phyloP scores from a whole-genome alignment of 1,140 invertebrate species.

The Thaumatotibia leucotreta region DNA sequence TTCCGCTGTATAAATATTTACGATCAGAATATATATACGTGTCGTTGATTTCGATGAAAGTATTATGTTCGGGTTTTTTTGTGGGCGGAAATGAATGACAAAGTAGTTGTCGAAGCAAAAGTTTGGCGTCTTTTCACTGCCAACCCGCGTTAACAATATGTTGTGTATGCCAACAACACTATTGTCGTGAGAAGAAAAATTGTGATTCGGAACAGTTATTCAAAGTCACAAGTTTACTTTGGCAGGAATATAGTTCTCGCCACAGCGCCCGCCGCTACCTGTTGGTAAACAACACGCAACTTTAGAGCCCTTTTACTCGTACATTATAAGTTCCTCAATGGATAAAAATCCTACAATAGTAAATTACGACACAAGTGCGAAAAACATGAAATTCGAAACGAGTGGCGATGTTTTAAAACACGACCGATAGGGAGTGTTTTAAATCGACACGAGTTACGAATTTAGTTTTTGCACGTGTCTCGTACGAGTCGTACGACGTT shows the following conservation, averaged over 20 bases:
- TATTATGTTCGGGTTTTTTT: neutral
- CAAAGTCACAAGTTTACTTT: neutral
- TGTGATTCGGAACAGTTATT: neutral
- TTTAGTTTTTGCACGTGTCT: too few species aligned
- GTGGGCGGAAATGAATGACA: neutral
- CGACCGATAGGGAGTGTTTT: too few species aligned
- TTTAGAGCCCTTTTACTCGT: neutral
- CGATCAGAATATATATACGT: neutral
- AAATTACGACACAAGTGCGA: too few species aligned
- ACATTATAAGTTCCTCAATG: too few species aligned
- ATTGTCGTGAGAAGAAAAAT: neutral
- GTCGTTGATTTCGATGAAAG: slow-evolving; percentile 2
- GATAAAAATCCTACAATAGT: too few species aligned
- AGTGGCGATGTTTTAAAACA: too few species aligned
- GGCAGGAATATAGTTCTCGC: neutral
- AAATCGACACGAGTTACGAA: too few species aligned
- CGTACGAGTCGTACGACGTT: too few species aligned
- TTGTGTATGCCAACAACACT: neutral
- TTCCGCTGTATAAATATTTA: slow-evolving; percentile 1
- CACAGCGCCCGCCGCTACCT: neutral
- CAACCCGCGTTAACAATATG: neutral
- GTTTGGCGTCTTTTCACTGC: neutral
- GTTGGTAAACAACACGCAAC: neutral
- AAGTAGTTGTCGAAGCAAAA: neutral
- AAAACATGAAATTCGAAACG: too few species aligned